Conservation (phyloP, 2,888 invertebrate species). For the Polyommatus icarus region DNA sequence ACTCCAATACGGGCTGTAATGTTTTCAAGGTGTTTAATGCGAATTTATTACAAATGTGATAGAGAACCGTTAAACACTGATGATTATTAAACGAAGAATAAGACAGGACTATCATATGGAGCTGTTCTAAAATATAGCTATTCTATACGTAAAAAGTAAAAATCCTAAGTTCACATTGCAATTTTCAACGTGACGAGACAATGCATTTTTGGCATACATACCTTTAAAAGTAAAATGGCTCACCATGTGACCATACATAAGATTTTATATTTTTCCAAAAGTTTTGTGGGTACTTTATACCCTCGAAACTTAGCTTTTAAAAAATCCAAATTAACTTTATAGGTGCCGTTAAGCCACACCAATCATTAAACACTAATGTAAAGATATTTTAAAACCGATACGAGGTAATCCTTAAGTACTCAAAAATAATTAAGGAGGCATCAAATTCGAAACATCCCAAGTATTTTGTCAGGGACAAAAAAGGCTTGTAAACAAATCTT, state of each 20-base stretch:
- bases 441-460: conserved; percentile 41
- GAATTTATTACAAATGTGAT: no score
- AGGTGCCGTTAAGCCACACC: background rate
- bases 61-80: no score
- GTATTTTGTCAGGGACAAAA: conserved; percentile 50
- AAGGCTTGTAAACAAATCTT: conserved; percentile 68
- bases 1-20: background rate
- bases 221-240: no score
- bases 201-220: no score
- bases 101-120: no score
- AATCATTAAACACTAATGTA: conserved; percentile 6
- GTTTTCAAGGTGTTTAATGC: background rate
- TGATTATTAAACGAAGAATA: no score
- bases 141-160: no score
- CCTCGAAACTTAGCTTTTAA: background rate
- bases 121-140: no score
- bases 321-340: background rate
- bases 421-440: conserved; percentile 18
- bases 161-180: no score
- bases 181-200: no score
- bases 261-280: no score
- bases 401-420: conserved; percentile 3
- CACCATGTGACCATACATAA: no score
- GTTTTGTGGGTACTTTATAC: background rate
- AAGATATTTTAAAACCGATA: background rate